Evolutionary conservation across 2,113 vertebrate species (phyloP).

Genomic region (Pterocles gutturalis): DNA sequence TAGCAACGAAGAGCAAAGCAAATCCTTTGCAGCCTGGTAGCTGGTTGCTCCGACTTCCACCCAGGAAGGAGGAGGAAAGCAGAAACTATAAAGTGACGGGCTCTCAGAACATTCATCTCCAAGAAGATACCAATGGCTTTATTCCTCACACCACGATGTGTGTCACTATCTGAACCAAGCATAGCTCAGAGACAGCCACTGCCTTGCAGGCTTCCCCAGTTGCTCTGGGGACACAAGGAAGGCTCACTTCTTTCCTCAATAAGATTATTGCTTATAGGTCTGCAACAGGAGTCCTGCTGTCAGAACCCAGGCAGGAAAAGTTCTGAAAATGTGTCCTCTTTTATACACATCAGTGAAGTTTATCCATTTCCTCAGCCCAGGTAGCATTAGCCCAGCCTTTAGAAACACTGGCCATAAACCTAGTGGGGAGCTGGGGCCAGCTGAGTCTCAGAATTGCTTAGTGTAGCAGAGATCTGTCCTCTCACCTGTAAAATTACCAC

Average conservation of each 20-base stretch:
- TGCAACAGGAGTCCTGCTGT: neutral
- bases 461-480: neutral
- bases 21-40: neutral
- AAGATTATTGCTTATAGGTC: neutral
- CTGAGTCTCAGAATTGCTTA: neutral
- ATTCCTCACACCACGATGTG: neutral
- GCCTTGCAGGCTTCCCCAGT: neutral
- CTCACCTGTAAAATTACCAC: neutral
- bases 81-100: neutral
- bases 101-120: neutral
- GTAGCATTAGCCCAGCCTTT: neutral
- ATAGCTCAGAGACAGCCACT: neutral
- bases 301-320: neutral
- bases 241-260: neutral
- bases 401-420: neutral
- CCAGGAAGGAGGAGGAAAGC: neutral
- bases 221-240: neutral
- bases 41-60: neutral
- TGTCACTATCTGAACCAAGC: neutral
- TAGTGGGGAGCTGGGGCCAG: neutral
- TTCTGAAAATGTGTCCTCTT: neutral
- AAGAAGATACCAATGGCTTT: neutral
- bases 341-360: neutral
- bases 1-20: slow-evolving; percentile 76
- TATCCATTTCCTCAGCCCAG: neutral